Evolutionary conservation across 2,113 vertebrate genomes (phyloP), one percentile per base, ranked within the genome.

Genomic region (Boleophthalmus pectinirostris): DNA sequence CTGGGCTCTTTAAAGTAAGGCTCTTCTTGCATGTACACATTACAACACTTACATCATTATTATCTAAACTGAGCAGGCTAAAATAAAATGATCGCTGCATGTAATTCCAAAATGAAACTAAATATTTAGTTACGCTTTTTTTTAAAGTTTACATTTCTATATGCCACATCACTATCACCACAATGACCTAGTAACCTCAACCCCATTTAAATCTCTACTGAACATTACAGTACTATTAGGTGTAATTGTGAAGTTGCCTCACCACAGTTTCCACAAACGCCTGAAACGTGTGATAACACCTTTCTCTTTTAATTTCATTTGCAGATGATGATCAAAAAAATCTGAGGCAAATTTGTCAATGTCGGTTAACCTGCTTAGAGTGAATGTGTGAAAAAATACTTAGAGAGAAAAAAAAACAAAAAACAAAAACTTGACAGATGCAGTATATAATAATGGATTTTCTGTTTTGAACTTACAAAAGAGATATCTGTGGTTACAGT

Each of bases 221-320:
- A 57, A 25, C 68, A 78, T 25, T 49, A 57, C 23, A 2, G 25
- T 63, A 66, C 33, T 73, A 87, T 82, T 86, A 85, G 79, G 68
- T 84, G 47, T 82, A 83, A 89, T 86, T 74, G 69, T 61, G 63
- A 78, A 75, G 29, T 38, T 81, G 69, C 71, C 79, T 78, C 45
- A 88, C 83, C 88, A 83, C 80, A 88, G 33, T 80, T 87, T 75
- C 85, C 85, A 83, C 87, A 57, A 82, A 80, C 81, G 83, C 75
- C 78, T 85, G 79, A 20, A 57, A 80, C 6, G 81, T 87, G 86
- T 85, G 73, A 86, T 78, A 80, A 82, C 83, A 77, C 83, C 70
- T 80, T 73, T 1, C 9, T 63, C 1, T 56, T 14, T 69, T n/a
- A 54, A 54, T 70, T 24, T 81, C 75, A 69, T 82, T 78, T 76